A percentile compares a stretch with the other conserved stretches of the same genome.
phyloP scores from a whole-genome alignment of 2,113 vertebrate genomes.

The Notothenia rossii region DNA sequence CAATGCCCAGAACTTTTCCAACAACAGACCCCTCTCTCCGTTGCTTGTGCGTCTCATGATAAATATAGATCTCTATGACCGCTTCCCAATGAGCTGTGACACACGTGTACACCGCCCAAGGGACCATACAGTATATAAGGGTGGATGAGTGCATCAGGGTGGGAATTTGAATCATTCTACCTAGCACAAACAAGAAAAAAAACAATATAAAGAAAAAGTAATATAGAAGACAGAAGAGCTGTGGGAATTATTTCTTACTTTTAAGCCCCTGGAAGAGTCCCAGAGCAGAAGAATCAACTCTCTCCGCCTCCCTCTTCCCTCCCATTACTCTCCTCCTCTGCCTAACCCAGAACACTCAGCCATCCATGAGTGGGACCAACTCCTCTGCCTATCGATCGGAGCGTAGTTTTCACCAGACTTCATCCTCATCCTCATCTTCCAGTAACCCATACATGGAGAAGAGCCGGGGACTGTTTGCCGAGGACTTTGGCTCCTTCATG shows the following conservation, averaged over 20 bases:
- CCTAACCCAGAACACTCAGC: slow-evolving; percentile 49
- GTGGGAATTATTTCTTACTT: slow-evolving; percentile 1
- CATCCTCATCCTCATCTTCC: slow-evolving; percentile 82
- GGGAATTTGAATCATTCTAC: slow-evolving; percentile 21
- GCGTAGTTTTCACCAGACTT: slow-evolving; percentile 87
- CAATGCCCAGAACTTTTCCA: slow-evolving; percentile 80
- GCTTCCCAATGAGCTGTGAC: slow-evolving; percentile 71
- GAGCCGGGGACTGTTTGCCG: slow-evolving; percentile 87
- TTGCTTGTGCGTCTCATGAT: slow-evolving; percentile 66
- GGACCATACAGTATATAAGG: slow-evolving; percentile 67
- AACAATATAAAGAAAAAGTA: neutral
- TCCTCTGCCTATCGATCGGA: slow-evolving; percentile 89
- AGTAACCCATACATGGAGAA: slow-evolving; percentile 92
- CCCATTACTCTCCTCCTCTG: slow-evolving; percentile 59
- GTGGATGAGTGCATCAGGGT: slow-evolving; percentile 39
- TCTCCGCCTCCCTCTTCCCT: slow-evolving; percentile 55
- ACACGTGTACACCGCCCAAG: slow-evolving; percentile 59
- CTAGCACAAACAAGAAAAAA: slow-evolving; percentile 32
- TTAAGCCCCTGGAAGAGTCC: slow-evolving; percentile 19
- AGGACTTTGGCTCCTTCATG: slow-evolving; percentile 93
- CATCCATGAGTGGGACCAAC: slow-evolving; percentile 86
- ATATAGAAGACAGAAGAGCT: neutral
- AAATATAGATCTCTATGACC: slow-evolving; percentile 84
- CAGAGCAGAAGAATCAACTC: slow-evolving; percentile 30
- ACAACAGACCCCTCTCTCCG: slow-evolving; percentile 73